Base-by-base conservation (phyloP, 2,797 vertebrate genomes). In the Alca torda region DNA sequence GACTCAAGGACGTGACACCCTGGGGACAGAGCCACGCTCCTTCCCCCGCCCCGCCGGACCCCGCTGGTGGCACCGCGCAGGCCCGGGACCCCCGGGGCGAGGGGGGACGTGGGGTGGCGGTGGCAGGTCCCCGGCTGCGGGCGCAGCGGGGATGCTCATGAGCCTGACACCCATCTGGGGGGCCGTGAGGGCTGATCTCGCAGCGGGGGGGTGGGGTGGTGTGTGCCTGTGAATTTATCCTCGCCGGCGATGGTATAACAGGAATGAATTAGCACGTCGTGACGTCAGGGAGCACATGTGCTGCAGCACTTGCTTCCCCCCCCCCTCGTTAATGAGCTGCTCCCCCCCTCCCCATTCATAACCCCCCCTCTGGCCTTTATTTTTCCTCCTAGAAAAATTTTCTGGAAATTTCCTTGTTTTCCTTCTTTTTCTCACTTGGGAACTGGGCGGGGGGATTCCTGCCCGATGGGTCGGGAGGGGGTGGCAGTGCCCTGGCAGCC, bases 181-280 rank as follows among this genome's bases (percentile, higher is more conserved):
- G 17, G 56, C 85, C 11, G 4, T 4, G n/a, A 19, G 9, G 87
- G 73, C 73, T 60, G 91, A 45, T 89, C 63, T 74, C 89, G 6
- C 94, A 86, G 95, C 41, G 18, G 84, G 95, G 91, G 89, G 6
- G 53, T 10, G 19, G 39, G 19, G 39, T 11, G 12, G 41, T 13
- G 41, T 56, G 94, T 80, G 76, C 89, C 74, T 96, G 95, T 82
- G 91, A 93, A 93, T 92, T 93, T 43, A 81, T 95, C 94, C 95
- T 95, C 74, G 14, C 89, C 74, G 67, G 93, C 79, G 76, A 92
- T 79, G 94, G 84, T 11, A 33, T 61, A 91, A 82, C 41, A 43
- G 92, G 90, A 91, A 82, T n/a, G 90, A 95, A 96, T 94, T 94
- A 89, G 92, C 95, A 16, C 86, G 6, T 39, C 16, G 43, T 88